phyloP scores from a whole-genome alignment of 2,888 invertebrate genomes.

The Rhingia campestris region DNA sequence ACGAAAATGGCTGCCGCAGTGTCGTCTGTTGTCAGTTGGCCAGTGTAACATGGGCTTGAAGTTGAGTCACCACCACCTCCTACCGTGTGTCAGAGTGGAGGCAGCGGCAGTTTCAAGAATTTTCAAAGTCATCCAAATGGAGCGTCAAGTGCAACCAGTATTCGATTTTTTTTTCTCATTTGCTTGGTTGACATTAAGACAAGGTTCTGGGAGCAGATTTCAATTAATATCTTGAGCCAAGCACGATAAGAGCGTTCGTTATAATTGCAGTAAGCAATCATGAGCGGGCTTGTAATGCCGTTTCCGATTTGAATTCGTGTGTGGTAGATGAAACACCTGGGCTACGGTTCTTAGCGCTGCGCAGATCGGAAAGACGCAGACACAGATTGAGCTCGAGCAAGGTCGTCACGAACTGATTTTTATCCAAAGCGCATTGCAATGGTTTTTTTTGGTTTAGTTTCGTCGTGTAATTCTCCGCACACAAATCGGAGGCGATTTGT shows the following conservation, averaged over 20 bases:
- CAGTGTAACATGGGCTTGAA: conserved; percentile 23
- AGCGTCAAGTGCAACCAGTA: conserved; percentile 72
- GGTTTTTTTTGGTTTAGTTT: conserved; percentile 10
- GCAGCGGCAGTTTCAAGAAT: conserved; percentile 51
- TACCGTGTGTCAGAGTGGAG: conserved; percentile 5
- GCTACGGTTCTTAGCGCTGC: conserved; percentile 40
- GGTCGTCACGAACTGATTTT: conserved; percentile 73
- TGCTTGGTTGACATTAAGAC: conserved; percentile 66
- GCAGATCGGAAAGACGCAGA: conserved; percentile 30
- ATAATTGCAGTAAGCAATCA: conserved; percentile 65
- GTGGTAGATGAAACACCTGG: conserved; percentile 53
- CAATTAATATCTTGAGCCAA: conserved; percentile 62
- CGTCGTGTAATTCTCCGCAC: not conserved
- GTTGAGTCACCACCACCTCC: conserved; percentile 49
- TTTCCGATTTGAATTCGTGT: conserved; percentile 59
- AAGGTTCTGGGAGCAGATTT: conserved; percentile 56
- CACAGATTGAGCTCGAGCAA: conserved; percentile 55
- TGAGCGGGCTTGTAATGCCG: conserved; percentile 3
- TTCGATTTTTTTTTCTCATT: conserved; percentile 40
- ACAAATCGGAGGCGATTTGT: conserved; percentile 62
- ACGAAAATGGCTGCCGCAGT: conserved; percentile 58
- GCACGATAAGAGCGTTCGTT: conserved; percentile 35
- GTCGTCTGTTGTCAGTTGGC: conserved; percentile 48
- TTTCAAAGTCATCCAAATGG: conserved; percentile 72
- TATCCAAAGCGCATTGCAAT: conserved; percentile 54